Base-by-base conservation (phyloP, 2,797 vertebrate species). In the Squalus acanthias region DNA sequence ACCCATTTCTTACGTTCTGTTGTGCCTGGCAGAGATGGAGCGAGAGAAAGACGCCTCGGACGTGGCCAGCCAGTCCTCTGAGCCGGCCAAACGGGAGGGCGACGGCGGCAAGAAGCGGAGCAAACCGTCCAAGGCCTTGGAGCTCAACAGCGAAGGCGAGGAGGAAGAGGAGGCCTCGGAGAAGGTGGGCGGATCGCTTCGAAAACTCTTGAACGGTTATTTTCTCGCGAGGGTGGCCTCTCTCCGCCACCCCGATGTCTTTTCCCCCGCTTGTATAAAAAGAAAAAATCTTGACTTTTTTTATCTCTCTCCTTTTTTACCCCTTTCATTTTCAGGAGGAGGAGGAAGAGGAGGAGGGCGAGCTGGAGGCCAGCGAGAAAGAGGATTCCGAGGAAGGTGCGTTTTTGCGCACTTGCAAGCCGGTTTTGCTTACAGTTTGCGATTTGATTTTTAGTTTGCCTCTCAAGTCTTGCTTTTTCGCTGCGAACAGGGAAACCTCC, bases 91-190 rank as follows among this genome's bases (percentile, higher is more conserved):
- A 97, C 97, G 98, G 96, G 99, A 99, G 70, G 97, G 97, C 0
- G 98, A 99, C 67, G 96, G 98, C 0, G 97, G 98, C 9, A 97
- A 98, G 0, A 97, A 98, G 63, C 98, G 99, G 70, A 97, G 99
- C 5, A 98, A 99, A 94, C 99, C 98, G 0, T 98, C 98, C 0
- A 98, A 99, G 95, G 99, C 99, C 0, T 97, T 99, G 76, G 98
- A 99, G 85, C 98, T 99, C 3, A 99, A 99, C 98, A 99, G 99
- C 0, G 99, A 99, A 50, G 99, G 99, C 46, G 99, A 99, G 97
- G 99, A 99, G 96, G 98, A 98, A 96, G 98, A 98, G 74, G 99
- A 99, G 97, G 98, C 97, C 0, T 98, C 98, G 0, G 98, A 97
- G 96, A 98, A 98, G 96, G 98, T 98, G 96, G 98, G 98, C 93